Base-by-base conservation (phyloP, 2,113 vertebrate genomes). In the Salminus brasiliensis region DNA sequence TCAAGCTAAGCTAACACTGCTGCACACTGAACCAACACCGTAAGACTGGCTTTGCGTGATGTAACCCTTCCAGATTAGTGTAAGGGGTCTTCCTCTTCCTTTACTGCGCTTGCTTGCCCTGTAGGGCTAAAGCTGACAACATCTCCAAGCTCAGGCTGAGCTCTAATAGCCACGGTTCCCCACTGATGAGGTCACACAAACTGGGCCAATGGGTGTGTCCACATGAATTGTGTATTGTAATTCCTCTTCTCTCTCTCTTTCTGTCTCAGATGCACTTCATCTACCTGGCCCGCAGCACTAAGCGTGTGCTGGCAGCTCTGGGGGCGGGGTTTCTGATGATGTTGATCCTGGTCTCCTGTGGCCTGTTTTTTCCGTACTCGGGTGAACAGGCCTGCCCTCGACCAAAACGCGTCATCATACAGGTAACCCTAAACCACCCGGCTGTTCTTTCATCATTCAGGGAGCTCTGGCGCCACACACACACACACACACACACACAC, bases 351-450 rank as follows among this genome's bases (percentile, higher is more conserved):
- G 94, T 99, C 72, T 96, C 95, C 84, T 89, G 91, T 85, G 97
- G 97, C 41, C 18, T 94, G 76, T 94, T 99, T 84, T 99, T 99
- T 81, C 97, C 97, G 2, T 99, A 96, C 63, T 95, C 95, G 32
- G 94, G 88, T 23, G 90, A 88, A 84, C 89, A 87, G 0, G 88
- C 92, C 59, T 92, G 90, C 53, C 98, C 98, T 0, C 95, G 94
- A 55, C 98, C 98, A 55, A 98, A 98, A 83, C 89, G 98, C 65
- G 88, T 99, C 70, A 96, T 97, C 87, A 86, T 99, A 29, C 97
- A 99, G 97, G 98, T 98, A 88, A 89, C 88, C 72, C 41, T 39
- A 8, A 10, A 73, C 12, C 21, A 59, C 53, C 4, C 68, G 29
- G 69, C 30, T 63, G 60, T 8, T 21, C 16, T 18, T 6, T 62